Evolutionary conservation across 2,888 invertebrate species (phyloP), one percentile per base, ranked within the genome.

Genomic region (Emmelina monodactyla): DNA sequence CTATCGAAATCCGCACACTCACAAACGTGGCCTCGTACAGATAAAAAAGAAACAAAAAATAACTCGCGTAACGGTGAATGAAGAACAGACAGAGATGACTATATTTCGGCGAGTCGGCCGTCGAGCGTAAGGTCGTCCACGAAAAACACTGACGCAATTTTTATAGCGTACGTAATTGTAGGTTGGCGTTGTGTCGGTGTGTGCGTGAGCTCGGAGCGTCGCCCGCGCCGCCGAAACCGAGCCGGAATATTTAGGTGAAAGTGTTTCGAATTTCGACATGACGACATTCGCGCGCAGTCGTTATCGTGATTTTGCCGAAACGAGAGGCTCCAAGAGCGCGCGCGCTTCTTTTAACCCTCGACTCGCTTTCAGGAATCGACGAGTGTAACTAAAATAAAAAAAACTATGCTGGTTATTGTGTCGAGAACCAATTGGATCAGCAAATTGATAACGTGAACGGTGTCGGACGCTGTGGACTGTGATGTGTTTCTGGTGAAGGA

Each of bases 181-280:
- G 55, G 64, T 63, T 53, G 68, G 69, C 66, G 55, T 49, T 51
- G 58, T 58, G 49, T 55, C 65, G 68, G 67, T 71, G 78, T 76
- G 78, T 78, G 78, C 66, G 79, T 76, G 78, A 62, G 69, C 35
- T 63, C 76, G 76, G 78, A 76, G 73, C 78, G 76, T 75, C 76
- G 76, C 72, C 78, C 78, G 75, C 76, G 75, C 71, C 63, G 73
- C 73, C 75, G 73, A 78, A 78, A 71, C 76, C 62, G 73, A 75
- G 76, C 65, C 78, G 75, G 78, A 76, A 79, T 79, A 79, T 79
- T 79, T 79, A 79, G 79, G 79, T 78, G 79, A 79, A 79, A 79
- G 79, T 79, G 76, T 79, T 79, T 79, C 79, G 72, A 79, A 79
- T 79, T 79, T 79, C 78, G 78, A 67, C 75, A 76, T 78, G 76